These are phyloP conservation scores for Neopipo cinnamomea DNA, from an alignment of 2,113 vertebrate genomes.

Conservation along the genomic window DNA sequence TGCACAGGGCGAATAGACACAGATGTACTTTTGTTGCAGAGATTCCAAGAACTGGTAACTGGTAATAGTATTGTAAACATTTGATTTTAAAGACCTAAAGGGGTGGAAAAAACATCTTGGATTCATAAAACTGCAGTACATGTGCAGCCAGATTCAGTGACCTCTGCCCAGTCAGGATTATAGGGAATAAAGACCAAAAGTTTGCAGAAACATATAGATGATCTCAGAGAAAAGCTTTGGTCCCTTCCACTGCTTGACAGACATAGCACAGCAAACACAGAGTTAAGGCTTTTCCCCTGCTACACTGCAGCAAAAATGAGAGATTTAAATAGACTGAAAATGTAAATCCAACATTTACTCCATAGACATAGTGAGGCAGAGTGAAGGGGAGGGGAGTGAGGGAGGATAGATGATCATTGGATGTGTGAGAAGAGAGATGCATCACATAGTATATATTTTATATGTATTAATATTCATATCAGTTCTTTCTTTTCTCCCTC, in stretches of 20 bases:
- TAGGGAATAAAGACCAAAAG: neutral
- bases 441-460: slow-evolving; percentile 69
- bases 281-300: slow-evolving; percentile 43
- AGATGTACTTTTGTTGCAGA: neutral
- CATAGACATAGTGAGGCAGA: slow-evolving; percentile 41
- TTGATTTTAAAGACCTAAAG: neutral
- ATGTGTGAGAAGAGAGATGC: slow-evolving; percentile 62
- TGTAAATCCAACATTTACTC: slow-evolving; percentile 69
- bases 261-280: slow-evolving; percentile 4
- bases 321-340: slow-evolving; percentile 69
- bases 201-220: neutral
- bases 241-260: neutral
- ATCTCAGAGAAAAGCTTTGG: neutral
- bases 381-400: neutral
- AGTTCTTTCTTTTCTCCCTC: slow-evolving; percentile 49
- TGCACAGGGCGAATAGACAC: neutral
- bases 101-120: neutral
- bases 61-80: neutral
- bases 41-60: neutral
- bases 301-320: slow-evolving; percentile 58
- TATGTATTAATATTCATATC: slow-evolving; percentile 68
- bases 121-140: neutral
- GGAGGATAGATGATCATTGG: slow-evolving; percentile 61
- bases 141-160: neutral
- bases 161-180: neutral